Evolutionary conservation across 92 coral and sea anemone species (phyloP), one percentile per base, ranked within the genome.

Genomic region (Porites lobata): DNA sequence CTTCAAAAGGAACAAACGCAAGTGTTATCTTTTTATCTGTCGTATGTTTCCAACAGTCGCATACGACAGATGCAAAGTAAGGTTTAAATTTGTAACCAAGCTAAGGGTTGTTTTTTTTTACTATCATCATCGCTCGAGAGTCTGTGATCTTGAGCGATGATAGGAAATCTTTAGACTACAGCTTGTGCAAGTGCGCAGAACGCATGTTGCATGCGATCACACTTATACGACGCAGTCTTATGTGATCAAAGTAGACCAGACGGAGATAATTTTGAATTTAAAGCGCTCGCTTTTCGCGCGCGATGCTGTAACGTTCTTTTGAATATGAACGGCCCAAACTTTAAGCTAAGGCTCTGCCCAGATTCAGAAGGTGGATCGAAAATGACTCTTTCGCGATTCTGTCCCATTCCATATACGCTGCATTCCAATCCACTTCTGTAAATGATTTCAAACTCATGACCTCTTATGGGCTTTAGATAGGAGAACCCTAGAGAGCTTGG

Each of bases 311-410:
- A 50, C 63, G 51, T 74, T 84, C 87, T 73, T 63, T 84, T 77
- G 71, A 98, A 98, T 50, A 90, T 75, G 73, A 86, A 98, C 8
- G 99, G 94, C n/a, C 99, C 99, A 85, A 98, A 96, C 58, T 79
- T 89, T 65, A 98, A 93, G 1, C 91, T 87, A n/a, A 91, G 89
- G 20, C 94, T 90, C 54, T 78, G 69, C 9, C 95, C 94, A 72
- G 58, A 86, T 12, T 89, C n/a, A 86, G 86, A 87, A 7, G 96
- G 95, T 0, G 93, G 83, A 66, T 91, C 85, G 69, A 98, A 98
- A 6, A 66, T 73, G 72, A 98, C 85, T 73, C 92, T 87, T 85
- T 98, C 98, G 75, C 94, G 96, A 85, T 98, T 92, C 70, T 98
- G 99, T 1, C 98, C 99, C 82, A 98, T 72, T 7, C 98, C 98